Evolutionary conservation across 2,888 invertebrate species (phyloP).

Genomic region (Willowsia nigromaculata): DNA sequence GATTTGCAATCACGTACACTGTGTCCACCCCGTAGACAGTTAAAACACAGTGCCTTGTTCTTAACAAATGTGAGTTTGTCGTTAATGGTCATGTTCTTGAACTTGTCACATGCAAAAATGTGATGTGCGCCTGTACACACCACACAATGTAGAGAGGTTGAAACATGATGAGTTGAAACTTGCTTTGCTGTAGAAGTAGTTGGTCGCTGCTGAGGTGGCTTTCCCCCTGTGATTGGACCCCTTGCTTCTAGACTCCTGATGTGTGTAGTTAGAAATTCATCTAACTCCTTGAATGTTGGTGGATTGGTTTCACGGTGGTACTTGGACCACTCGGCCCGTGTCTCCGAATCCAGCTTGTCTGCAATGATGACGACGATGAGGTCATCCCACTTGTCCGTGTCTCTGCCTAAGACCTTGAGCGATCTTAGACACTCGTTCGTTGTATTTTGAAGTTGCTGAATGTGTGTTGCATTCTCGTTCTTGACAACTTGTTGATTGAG

Average conservation of each 20-base stretch:
- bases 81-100: neutral
- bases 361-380: conserved; percentile 4
- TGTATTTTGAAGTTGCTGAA: neutral
- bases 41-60: neutral
- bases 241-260: neutral
- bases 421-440: conserved; percentile 29
- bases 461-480: neutral
- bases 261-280: neutral
- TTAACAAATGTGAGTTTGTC: neutral
- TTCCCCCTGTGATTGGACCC: neutral
- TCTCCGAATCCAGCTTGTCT: conserved; percentile 23
- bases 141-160: neutral
- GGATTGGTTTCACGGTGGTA: neutral
- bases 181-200: neutral
- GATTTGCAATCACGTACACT: neutral
- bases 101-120: neutral
- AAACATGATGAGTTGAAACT: neutral
- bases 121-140: conserved; percentile 45
- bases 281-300: neutral
- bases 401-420: conserved; percentile 17
- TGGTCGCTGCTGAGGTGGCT: neutral
- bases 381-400: conserved; percentile 24
- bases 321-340: conserved; percentile 28
- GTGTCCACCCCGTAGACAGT: neutral
- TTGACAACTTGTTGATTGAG: conserved; percentile 2